Base-by-base conservation (phyloP, 2,113 vertebrate species). In the Glareola pratincola region DNA sequence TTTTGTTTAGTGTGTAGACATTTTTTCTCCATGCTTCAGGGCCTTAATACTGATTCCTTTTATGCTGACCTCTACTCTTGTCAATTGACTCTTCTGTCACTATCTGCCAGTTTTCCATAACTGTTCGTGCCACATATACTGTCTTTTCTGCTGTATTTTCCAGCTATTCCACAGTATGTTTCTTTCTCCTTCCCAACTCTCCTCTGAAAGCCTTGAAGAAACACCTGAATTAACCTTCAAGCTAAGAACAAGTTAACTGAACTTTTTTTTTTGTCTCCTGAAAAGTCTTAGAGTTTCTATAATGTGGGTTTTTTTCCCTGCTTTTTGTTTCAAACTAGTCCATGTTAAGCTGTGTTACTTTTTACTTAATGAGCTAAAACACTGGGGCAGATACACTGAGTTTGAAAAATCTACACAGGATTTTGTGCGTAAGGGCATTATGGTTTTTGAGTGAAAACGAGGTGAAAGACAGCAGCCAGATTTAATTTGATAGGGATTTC, bases 41-140 rank as follows among this genome's bases (percentile, higher is more conserved):
- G 74, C 57, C 62, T 96, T 85, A 64, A 66, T 91, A 95, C 39
- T 39, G 53, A 92, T 90, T 91, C 92, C 13, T 94, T 94, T 94
- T 76, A 85, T 90, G 36, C 18, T 94, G 64, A 48, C 34, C 76
- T 94, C 74, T 75, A 53, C 36, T 89, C 36, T 74, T 51, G 51
- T 79, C 51, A 36, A 48, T 53, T 78, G 83, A 78, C 51, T 85
- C 19, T 76, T 22, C 73, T 89, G 76, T 72, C 69, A 86, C 36
- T 83, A 71, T 77, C 75, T 92, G 51, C 47, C 88, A 89, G 36
- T 43, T 92, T 95, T 75, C 80, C 20, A 3, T 34, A 92, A 63
- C 11, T 8, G 14, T 64, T 88, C 50, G 32, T 45, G 62, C 17
- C 23, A 79, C 53, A 15, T 62, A 54, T 19, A 71, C 36, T 53